Evolutionary conservation across 35 echinoderm and acorn worm genomes (phyloP).

Genomic region (Patiria miniata): DNA sequence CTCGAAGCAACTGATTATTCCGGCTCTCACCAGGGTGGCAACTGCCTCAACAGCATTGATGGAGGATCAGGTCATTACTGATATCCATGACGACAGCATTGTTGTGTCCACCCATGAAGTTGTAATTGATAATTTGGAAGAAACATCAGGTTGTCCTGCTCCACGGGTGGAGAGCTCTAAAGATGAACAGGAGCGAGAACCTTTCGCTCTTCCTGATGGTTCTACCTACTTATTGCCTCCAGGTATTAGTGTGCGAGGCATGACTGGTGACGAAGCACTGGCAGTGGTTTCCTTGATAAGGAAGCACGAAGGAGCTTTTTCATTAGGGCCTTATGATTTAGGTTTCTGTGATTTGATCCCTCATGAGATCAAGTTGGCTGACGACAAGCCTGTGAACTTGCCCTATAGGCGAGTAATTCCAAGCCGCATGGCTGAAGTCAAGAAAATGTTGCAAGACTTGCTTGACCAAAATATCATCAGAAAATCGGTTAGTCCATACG

Average conservation of each 20-base stretch:
- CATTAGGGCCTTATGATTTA: background rate
- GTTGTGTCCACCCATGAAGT: background rate
- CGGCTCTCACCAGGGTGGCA: too few relatives aligned
- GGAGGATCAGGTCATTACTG: background rate
- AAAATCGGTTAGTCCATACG: background rate
- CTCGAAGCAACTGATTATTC: too few relatives aligned
- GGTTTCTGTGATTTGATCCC: background rate
- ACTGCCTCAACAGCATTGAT: background rate
- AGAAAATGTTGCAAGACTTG: background rate
- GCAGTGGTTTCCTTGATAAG: background rate
- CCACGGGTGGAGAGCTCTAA: background rate
- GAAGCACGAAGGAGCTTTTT: background rate
- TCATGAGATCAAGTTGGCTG: background rate
- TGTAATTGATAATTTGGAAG: background rate
- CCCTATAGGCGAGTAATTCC: constrained; percentile 1
- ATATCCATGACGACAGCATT: background rate
- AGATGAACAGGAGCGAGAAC: background rate
- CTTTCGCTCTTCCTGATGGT: background rate
- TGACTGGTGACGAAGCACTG: background rate
- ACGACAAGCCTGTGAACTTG: background rate
- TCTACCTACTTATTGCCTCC: background rate
- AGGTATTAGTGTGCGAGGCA: background rate
- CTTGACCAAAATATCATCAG: background rate
- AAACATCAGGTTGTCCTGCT: background rate
- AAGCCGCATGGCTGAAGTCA: background rate